Evolutionary conservation across 1,140 invertebrate genomes (phyloP).

Genomic region (Zaprionus ghesquierei): DNA sequence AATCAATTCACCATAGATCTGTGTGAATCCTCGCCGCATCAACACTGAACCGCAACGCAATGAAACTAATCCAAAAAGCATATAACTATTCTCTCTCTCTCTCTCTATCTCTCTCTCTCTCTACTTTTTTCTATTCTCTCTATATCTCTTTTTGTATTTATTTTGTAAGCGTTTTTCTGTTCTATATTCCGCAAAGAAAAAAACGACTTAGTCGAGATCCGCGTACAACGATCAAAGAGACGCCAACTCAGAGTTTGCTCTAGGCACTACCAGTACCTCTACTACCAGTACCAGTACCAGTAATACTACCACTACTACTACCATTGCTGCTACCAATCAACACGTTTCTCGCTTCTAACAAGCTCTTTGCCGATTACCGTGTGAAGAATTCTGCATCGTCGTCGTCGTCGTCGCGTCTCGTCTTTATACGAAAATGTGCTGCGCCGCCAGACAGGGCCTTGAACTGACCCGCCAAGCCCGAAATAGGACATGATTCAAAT

Average conservation of each 20-base stretch:
- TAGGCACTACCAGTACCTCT: slow-evolving; percentile 9
- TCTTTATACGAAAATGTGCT: slow-evolving; percentile 6
- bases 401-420: slow-evolving; percentile 17
- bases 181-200: slow-evolving; percentile 63
- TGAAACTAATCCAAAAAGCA: slow-evolving; percentile 72
- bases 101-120: slow-evolving; percentile 71
- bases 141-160: slow-evolving; percentile 72
- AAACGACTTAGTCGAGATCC: slow-evolving; percentile 49
- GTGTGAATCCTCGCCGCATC: slow-evolving; percentile 52
- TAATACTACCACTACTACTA: slow-evolving; percentile 24
- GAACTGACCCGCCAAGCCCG: neutral
- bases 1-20: slow-evolving; percentile 7
- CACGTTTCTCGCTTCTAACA: slow-evolving; percentile 11
- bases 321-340: slow-evolving; percentile 46
- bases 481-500: neutral
- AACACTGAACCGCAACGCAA: slow-evolving; percentile 44
- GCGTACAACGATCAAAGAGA: slow-evolving; percentile 61
- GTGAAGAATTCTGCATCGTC: slow-evolving; percentile 4
- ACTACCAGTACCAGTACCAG: slow-evolving; percentile 51
- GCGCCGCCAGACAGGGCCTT: slow-evolving; percentile 1
- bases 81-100: slow-evolving; percentile 79
- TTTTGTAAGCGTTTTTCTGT: slow-evolving; percentile 62
- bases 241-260: slow-evolving; percentile 63
- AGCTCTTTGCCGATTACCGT: slow-evolving; percentile 1
- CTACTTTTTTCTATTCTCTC: slow-evolving; percentile 63